A percentile compares a stretch with the other conserved stretches of the same genome.
These are phyloP conservation scores for Limenitis camilla DNA, from an alignment of 2,888 invertebrate genomes.

Conservation along the genomic window DNA sequence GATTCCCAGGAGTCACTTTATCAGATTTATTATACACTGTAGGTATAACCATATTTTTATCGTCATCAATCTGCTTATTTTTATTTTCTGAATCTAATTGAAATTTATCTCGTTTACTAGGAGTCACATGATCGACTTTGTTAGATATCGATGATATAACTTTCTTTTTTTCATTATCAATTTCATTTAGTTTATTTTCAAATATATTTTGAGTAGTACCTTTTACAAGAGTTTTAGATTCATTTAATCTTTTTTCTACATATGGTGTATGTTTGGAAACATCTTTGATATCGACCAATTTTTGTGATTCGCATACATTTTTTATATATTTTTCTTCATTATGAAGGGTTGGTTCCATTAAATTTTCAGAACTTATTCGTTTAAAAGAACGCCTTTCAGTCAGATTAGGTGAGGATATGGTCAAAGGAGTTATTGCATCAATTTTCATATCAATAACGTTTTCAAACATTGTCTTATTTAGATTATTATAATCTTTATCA, in stretches of 20 bases:
- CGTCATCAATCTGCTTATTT: too few relatives aligned
- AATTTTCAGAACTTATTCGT: neutral
- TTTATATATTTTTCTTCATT: too few relatives aligned
- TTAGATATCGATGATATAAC: neutral
- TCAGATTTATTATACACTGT: too few relatives aligned
- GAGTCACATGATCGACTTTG: neutral
- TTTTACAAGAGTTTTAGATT: constrained; percentile 2
- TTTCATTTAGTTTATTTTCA: neutral
- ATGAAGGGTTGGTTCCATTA: too few relatives aligned
- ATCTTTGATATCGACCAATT: neutral
- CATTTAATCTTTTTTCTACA: neutral
- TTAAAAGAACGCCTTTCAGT: neutral
- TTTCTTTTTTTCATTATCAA: neutral
- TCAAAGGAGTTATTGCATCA: neutral
- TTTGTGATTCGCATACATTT: neutral
- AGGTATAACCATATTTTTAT: too few relatives aligned
- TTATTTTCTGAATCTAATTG: too few relatives aligned
- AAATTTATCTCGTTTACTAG: too few relatives aligned
- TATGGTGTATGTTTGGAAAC: constrained; percentile 3
- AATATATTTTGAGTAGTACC: neutral
- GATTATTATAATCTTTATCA: neutral
- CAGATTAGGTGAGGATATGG: neutral
- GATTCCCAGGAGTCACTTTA: too few relatives aligned
- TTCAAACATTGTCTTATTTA: constrained; percentile 1
- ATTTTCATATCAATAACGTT: constrained; percentile 3